A percentile compares a stretch with the other conserved stretches of the same genome.
phyloP scores from a whole-genome alignment of 2,888 invertebrate species.

The Tinea semifulvella region DNA sequence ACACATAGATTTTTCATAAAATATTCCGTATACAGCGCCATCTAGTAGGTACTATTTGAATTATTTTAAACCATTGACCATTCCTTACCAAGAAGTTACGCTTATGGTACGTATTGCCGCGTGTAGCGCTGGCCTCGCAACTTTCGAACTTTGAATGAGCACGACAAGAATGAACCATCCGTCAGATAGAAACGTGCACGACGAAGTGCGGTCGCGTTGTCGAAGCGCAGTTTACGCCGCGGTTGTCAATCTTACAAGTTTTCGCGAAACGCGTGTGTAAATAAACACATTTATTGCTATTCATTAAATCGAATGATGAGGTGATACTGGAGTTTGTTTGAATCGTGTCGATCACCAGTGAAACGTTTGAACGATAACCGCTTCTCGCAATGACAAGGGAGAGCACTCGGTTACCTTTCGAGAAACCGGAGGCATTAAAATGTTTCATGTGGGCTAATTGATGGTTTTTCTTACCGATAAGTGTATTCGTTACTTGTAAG shows the following conservation, averaged over 20 bases:
- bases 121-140: conserved; percentile 15
- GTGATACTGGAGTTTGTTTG: conserved; percentile 59
- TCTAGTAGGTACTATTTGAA: conserved; percentile 25
- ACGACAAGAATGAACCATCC: conserved; percentile 12
- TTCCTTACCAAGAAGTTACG: conserved; percentile 3
- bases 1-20: too few species aligned
- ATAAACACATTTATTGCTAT: conserved; percentile 59
- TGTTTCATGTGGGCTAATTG: conserved; percentile 62
- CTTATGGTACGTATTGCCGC: conserved; percentile 6
- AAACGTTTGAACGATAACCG: conserved; percentile 56
- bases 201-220: conserved; percentile 66
- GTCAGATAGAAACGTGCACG: conserved; percentile 58
- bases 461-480: conserved; percentile 52
- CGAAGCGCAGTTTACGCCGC: conserved; percentile 62
- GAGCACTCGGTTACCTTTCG: conserved; percentile 62
- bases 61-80: conserved; percentile 26
- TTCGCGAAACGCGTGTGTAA: conserved; percentile 62
- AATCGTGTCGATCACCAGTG: conserved; percentile 52
- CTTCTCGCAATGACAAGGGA: conserved; percentile 66
- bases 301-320: conserved; percentile 49
- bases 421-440: conserved; percentile 64
- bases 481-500: conserved; percentile 60
- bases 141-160: conserved; percentile 13
- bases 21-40: conserved; percentile 36
- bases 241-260: conserved; percentile 40